Evolutionary conservation across 2,888 invertebrate genomes (phyloP).

Genomic region (Sesia bembeciformis): DNA sequence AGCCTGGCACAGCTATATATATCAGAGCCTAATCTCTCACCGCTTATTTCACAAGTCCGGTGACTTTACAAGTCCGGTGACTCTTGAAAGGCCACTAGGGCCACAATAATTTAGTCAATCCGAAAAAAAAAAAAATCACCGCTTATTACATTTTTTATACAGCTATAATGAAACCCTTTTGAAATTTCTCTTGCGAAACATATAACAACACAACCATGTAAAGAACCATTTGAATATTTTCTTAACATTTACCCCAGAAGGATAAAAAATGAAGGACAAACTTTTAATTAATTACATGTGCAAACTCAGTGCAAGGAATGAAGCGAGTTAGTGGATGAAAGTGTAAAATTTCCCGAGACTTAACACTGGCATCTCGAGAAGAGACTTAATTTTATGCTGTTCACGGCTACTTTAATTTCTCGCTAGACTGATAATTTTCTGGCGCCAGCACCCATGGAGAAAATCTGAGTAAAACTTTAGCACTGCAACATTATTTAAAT

Average conservation of each 20-base stretch:
- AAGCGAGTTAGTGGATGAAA: conserved; percentile 21
- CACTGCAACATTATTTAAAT: conserved; percentile 42
- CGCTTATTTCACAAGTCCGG: no score
- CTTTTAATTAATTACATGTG: conserved; percentile 41
- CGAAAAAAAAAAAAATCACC: no score
- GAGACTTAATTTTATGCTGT: conserved; percentile 64
- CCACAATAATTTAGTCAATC: no score
- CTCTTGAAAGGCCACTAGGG: no score
- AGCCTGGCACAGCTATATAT: no score
- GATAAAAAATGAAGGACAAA: conserved; percentile 13
- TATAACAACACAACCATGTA: no score
- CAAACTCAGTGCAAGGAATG: conserved; percentile 30
- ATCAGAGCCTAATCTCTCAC: no score
- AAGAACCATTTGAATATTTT: no score
- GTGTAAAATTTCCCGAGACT: conserved; percentile 36
- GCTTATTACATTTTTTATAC: no score
- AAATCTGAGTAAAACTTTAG: conserved; percentile 46
- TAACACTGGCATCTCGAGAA: conserved; percentile 18
- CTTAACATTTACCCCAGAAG: conserved; percentile 5
- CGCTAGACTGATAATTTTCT: conserved; percentile 62
- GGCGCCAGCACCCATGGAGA: conserved; percentile 47
- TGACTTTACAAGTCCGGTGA: no score
- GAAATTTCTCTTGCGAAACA: no score
- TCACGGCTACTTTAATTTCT: conserved; percentile 68
- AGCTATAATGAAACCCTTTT: no score